Conservation (phyloP, 2,888 invertebrate genomes). For the Diarsia brunnea region DNA sequence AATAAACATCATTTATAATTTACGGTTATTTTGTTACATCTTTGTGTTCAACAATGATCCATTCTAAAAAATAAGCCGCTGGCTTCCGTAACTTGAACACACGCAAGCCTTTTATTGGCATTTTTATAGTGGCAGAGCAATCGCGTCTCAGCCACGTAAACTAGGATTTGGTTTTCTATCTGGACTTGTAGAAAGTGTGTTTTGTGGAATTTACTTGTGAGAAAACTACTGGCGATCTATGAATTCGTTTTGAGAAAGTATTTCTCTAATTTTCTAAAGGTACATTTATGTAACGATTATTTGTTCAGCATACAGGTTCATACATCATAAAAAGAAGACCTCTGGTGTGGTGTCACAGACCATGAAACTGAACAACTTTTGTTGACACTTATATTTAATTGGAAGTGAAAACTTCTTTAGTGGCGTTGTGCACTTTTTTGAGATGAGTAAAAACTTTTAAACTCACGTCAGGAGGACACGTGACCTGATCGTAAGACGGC, state of each 20-base stretch:
- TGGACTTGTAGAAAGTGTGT: conserved; percentile 44
- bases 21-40: too few relatives aligned
- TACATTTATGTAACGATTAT: not conserved
- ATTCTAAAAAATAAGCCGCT: conserved; percentile 23
- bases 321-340: too few relatives aligned
- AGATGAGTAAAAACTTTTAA: too few relatives aligned
- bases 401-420: too few relatives aligned
- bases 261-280: not conserved
- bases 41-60: not conserved
- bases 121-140: conserved; percentile 77
- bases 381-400: too few relatives aligned
- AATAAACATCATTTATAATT: too few relatives aligned
- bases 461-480: too few relatives aligned
- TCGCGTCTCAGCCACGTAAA: conserved; percentile 71
- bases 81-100: conserved; percentile 55
- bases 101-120: conserved; percentile 74
- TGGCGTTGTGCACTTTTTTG: too few relatives aligned
- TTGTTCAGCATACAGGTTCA: too few relatives aligned
- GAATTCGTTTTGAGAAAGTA: not conserved
- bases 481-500: too few relatives aligned
- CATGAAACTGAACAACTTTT: too few relatives aligned
- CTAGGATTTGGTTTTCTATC: conserved; percentile 73
- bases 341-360: too few relatives aligned
- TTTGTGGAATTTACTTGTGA: conserved; percentile 2
- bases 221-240: not conserved